phyloP scores from a whole-genome alignment of 2,888 invertebrate genomes.

The Didymodactylos carnosus region DNA sequence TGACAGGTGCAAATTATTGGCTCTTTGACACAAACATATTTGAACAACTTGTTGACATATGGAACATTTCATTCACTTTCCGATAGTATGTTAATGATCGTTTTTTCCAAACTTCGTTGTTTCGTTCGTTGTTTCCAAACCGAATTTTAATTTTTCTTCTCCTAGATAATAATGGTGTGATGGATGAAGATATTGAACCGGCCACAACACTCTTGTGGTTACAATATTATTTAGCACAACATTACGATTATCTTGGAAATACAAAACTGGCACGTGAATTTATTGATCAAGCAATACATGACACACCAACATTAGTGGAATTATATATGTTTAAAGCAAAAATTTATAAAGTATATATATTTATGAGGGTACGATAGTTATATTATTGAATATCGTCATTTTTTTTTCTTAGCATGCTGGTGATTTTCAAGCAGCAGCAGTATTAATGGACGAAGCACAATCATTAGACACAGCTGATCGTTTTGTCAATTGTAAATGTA shows the following conservation, averaged over 20 bases:
- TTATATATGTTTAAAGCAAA: constrained; percentile 84
- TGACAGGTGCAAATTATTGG: constrained; percentile 46
- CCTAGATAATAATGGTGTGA: too few species aligned
- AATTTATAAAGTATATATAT: constrained; percentile 69
- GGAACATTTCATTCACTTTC: not conserved
- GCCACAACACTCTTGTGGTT: constrained; percentile 89
- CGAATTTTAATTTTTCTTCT: too few species aligned
- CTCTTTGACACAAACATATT: constrained; percentile 60
- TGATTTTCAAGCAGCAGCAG: constrained; percentile 64
- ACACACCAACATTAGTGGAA: constrained; percentile 97
- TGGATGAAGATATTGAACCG: constrained; percentile 49
- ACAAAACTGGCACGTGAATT: constrained; percentile 64
- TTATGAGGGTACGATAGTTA: too few species aligned
- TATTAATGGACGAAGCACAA: constrained; percentile 87
- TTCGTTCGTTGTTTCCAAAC: too few species aligned
- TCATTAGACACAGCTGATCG: constrained; percentile 93
- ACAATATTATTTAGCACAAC: constrained; percentile 83
- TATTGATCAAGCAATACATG: constrained; percentile 78
- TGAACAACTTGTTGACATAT: constrained; percentile 46
- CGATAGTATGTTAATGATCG: not conserved
- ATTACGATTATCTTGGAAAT: constrained; percentile 67
- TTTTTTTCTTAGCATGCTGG: constrained; percentile 52
- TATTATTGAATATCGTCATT: too few species aligned
- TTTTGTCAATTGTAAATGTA: constrained; percentile 96
- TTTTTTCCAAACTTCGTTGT: not conserved